phyloP scores from a whole-genome alignment of 2,888 invertebrate genomes.

The Phrixothrix hirtus region DNA sequence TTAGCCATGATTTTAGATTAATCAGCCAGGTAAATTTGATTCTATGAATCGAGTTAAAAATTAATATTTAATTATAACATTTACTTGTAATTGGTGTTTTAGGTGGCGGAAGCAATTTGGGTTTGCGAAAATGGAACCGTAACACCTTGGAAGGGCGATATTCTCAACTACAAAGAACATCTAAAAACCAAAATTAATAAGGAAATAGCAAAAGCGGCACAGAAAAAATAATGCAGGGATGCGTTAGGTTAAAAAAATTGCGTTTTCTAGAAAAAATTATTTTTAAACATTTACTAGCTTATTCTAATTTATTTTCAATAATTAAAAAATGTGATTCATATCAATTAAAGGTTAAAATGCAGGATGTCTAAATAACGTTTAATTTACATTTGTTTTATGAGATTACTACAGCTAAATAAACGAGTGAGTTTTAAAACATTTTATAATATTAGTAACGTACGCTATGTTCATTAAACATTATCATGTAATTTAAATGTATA shows the following conservation, averaged over 20 bases:
- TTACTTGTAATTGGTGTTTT: slow-evolving; percentile 34
- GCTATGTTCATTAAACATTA: too few relatives aligned
- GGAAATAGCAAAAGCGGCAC: slow-evolving; percentile 61
- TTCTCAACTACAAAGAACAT: slow-evolving; percentile 94
- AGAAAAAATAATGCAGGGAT: slow-evolving; percentile 42
- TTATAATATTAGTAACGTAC: too few relatives aligned
- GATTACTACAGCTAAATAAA: too few relatives aligned
- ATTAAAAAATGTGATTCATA: too few relatives aligned
- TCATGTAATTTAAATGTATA: too few relatives aligned
- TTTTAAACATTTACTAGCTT: not conserved
- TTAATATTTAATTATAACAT: not conserved
- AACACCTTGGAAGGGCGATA: slow-evolving; percentile 97
- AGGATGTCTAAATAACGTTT: too few relatives aligned
- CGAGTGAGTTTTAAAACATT: too few relatives aligned
- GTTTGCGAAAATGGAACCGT: slow-evolving; percentile 95
- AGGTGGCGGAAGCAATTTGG: slow-evolving; percentile 99
- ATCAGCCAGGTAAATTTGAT: slow-evolving; percentile 91
- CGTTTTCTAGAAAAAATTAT: slow-evolving; percentile 20
- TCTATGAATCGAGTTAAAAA: too few relatives aligned
- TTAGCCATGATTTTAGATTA: slow-evolving; percentile 99
- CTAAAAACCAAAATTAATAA: slow-evolving; percentile 85
- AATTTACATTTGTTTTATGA: too few relatives aligned
- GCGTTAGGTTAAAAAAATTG: slow-evolving; percentile 11
- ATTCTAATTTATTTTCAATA: not conserved
- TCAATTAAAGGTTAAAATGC: too few relatives aligned